Evolutionary conservation across 2,888 invertebrate species (phyloP), one percentile per base, ranked within the genome.

Genomic region (Acleris sparsana): DNA sequence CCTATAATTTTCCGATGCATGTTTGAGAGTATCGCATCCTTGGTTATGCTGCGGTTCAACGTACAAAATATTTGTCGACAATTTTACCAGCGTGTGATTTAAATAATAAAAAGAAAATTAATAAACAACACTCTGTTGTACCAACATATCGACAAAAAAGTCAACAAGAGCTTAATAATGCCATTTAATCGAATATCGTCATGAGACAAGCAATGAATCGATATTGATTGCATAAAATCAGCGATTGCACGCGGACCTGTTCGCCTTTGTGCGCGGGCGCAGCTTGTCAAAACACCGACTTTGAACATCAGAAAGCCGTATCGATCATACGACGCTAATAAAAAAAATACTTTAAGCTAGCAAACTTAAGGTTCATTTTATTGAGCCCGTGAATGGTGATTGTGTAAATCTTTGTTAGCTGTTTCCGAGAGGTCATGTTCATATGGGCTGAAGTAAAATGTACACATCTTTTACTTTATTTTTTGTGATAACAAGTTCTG

Each of bases 161-260:
- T 69, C 67, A 59, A 70, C 64, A 70, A 51, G 60, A 49, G 43
- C 71, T 74, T 71, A 75, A 82, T 79, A 78, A 77, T 77, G 78
- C 75, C 76, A 78, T 82, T 79, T 78, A 76, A 73, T 73, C 67
- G 75, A 79, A 78, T 76, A 80, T 80, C 74, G 76, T 77, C 80
- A 80, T 80, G 80, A 80, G 75, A 73, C 72, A 75, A 76, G 79
- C 80, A 86, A 84, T 83, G 77, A 82, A 79, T 80, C 76, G 78
- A 79, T 79, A 77, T 77, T 78, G 79, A 78, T 88, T 88, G 83
- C 86, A 85, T 83, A 84, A 88, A 83, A 84, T 77, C 80, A 80
- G 82, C 82, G 79, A 76, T 70, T 74, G 78, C 75, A 75, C 75
- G 73, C 72, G 73, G 83, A 87, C 88, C 83, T 77, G 89, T 83